A percentile compares a stretch with the other conserved stretches of the same genome.
phyloP scores from a whole-genome alignment of 2,113 vertebrate genomes.

The Daubentonia madagascariensis region DNA sequence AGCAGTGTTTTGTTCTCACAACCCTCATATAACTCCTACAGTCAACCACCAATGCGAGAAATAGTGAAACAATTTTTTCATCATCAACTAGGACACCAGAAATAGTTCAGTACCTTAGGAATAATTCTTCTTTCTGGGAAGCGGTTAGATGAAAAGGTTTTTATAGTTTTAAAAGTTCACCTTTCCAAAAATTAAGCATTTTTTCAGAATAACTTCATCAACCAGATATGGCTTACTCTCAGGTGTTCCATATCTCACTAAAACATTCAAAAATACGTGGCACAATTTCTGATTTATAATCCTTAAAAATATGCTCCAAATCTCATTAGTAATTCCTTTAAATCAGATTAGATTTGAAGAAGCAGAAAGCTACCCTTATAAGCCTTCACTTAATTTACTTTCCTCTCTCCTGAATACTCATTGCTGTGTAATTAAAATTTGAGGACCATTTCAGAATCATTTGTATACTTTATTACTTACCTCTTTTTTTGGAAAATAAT shows the following conservation, averaged over 20 bases:
- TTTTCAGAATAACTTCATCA: constrained; percentile 1
- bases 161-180: neutral
- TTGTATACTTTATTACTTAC: constrained; percentile 25
- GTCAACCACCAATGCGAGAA: neutral
- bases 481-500: constrained; percentile 42
- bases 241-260: neutral
- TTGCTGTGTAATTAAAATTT: neutral
- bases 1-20: neutral
- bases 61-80: neutral
- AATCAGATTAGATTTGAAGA: neutral
- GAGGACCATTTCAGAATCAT: neutral
- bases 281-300: neutral
- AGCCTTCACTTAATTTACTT: neutral
- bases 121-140: neutral
- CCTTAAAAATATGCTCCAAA: neutral
- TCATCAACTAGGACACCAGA: neutral
- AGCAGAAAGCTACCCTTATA: neutral
- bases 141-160: neutral
- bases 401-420: constrained; percentile 1
- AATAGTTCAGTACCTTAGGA: neutral
- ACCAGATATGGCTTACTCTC: neutral
- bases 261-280: neutral
- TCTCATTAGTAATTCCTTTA: neutral
- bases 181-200: neutral
- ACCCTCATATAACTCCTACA: neutral